These are phyloP conservation scores for Pheosia tremula DNA, from an alignment of 2,888 invertebrate species.

Conservation along the genomic window DNA sequence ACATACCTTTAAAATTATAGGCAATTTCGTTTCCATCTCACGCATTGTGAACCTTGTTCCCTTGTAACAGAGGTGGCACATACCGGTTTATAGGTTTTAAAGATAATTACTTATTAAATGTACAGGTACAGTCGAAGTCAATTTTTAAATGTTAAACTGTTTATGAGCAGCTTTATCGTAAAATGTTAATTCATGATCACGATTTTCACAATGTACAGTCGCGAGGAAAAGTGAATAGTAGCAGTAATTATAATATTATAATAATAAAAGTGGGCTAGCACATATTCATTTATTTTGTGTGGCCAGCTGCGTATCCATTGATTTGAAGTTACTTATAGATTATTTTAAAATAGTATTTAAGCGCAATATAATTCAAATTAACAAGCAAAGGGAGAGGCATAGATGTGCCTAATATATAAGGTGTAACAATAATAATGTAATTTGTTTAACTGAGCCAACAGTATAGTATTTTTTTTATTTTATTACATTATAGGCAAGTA, in stretches of 20 bases:
- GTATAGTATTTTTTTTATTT: no score
- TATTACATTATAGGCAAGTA: no score
- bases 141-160: slow-evolving; percentile 40
- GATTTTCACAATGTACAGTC: slow-evolving; percentile 31
- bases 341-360: no score
- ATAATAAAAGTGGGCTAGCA: neutral
- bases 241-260: neutral
- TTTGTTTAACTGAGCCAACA: no score
- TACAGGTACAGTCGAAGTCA: slow-evolving; percentile 19
- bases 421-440: no score
- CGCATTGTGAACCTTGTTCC: slow-evolving; percentile 9
- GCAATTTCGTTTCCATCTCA: neutral
- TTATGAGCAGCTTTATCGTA: slow-evolving; percentile 37
- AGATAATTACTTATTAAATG: slow-evolving; percentile 21
- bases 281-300: no score
- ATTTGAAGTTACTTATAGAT: no score
- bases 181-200: slow-evolving; percentile 42
- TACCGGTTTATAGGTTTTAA: slow-evolving; percentile 1
- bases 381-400: no score
- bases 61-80: slow-evolving; percentile 13
- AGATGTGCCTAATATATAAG: no score
- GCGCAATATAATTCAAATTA: no score
- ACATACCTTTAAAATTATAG: neutral
- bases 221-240: slow-evolving; percentile 7
- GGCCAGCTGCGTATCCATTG: no score